Conservation (phyloP, 2,888 invertebrate species). For the Fragum whitleyi region DNA sequence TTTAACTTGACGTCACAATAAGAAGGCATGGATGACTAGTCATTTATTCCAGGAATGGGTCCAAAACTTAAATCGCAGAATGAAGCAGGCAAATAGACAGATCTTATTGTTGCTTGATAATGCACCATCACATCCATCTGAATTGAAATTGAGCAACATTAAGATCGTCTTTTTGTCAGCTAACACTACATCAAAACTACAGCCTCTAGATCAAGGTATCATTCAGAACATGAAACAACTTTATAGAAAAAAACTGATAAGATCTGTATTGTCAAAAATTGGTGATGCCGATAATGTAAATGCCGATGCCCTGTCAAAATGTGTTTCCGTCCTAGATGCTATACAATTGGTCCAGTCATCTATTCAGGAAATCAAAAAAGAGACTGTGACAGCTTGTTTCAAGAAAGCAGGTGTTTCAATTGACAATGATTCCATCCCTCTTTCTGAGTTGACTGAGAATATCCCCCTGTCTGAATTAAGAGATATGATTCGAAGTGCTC, state of each 20-base stretch:
- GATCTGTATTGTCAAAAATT: background rate
- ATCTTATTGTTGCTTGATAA: slow-evolving; percentile 39
- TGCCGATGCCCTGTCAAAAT: background rate
- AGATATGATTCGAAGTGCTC: background rate
- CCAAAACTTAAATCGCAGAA: slow-evolving; percentile 26
- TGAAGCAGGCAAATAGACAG: slow-evolving; percentile 23
- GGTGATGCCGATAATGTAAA: background rate
- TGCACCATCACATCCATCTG: slow-evolving; percentile 22
- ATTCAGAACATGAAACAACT: slow-evolving; percentile 31
- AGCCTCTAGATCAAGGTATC: slow-evolving; percentile 38
- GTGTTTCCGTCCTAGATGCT: background rate
- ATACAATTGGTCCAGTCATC: background rate
- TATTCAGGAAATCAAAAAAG: background rate
- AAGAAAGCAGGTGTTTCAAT: background rate
- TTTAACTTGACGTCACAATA: slow-evolving; percentile 40
- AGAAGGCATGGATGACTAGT: slow-evolving; percentile 52
- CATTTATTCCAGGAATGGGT: slow-evolving; percentile 32
- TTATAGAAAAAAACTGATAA: slow-evolving; percentile 8
- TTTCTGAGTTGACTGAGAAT: background rate
- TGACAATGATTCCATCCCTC: background rate
- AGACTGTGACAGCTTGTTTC: background rate
- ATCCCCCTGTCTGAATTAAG: background rate
- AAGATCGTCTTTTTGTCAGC: slow-evolving; percentile 30
- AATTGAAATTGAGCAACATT: slow-evolving; percentile 16
- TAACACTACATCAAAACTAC: slow-evolving; percentile 30